Evolutionary conservation across 2,888 invertebrate genomes (phyloP), one percentile per base, ranked within the genome.

Genomic region (Melanargia galathea): DNA sequence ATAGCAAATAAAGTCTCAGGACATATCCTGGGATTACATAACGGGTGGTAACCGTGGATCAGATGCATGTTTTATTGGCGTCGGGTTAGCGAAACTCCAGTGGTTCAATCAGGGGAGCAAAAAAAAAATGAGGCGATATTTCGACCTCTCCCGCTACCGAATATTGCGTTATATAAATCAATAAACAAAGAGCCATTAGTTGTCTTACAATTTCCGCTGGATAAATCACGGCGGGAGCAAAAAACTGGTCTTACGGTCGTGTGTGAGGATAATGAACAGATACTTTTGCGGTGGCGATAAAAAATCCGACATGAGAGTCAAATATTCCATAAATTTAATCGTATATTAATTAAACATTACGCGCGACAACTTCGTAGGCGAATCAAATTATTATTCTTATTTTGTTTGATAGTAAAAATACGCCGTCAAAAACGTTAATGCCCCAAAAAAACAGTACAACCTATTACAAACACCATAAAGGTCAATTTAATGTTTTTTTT

Each of bases 121-220:
- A 87, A 79, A 86, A 87, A 79, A 76, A 71, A 72, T 75, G 73
- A 72, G 70, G 71, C 73, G 74, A 82, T 84, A 81, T 81, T 79
- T 75, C 83, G 83, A 83, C 80, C 83, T 83, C 72, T 76, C 81
- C 74, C 77, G 90, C 90, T 90, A 88, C 90, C 86, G 88, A 89
- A 88, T 88, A 89, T 89, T 87, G 84, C 83, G 76, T 81, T 79
- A 79, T 82, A 90, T 89, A 88, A 90, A 90, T 90, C 90, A 89
- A 90, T 90, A 88, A 87, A 90, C 90, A 90, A 89, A 89, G 88
- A 89, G 73, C 85, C 89, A 89, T 90, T 88, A 87, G 87, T 83
- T 88, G 88, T 86, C 90, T 83, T 83, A 87, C 90, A 86, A 86
- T 90, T 88, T 90, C 89, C 89, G 87, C 80, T 85, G 88, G 86